phyloP scores from a whole-genome alignment of 2,888 invertebrate genomes.

The Lycaena phlaeas region DNA sequence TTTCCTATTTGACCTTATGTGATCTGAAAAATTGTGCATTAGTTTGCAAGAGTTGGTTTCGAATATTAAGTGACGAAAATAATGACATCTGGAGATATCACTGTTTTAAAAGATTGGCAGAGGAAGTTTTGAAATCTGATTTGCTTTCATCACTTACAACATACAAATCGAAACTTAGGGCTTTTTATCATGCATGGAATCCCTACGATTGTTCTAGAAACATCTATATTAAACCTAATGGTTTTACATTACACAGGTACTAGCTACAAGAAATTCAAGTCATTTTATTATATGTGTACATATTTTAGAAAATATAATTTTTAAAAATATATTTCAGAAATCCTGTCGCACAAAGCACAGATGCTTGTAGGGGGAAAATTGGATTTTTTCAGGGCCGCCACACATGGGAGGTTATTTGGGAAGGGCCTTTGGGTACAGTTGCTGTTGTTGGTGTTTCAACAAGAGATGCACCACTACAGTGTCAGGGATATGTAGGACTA shows the following conservation, averaged over 20 bases:
- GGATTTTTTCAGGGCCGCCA: conserved; percentile 94
- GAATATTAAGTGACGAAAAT: conserved; percentile 91
- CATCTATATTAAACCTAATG: conserved; percentile 96
- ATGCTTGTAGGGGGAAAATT: conserved; percentile 92
- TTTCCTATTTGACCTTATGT: conserved; percentile 89
- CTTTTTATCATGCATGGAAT: conserved; percentile 97
- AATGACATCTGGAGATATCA: conserved; percentile 96
- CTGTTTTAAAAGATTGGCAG: conserved; percentile 88
- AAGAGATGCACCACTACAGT: conserved; percentile 93
- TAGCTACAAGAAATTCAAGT: no score
- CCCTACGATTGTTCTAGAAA: conserved; percentile 97
- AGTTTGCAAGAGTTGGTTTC: conserved; percentile 95
- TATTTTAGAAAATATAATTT: conserved; percentile 6
- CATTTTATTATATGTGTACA: no score
- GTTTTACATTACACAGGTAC: conserved; percentile 94
- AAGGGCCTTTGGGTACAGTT: conserved; percentile 97
- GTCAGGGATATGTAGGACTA: conserved; percentile 95
- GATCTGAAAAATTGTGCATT: conserved; percentile 92
- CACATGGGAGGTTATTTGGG: conserved; percentile 99
- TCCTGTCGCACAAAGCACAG: conserved; percentile 98
- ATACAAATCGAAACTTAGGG: conserved; percentile 93
- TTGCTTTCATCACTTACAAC: conserved; percentile 89
- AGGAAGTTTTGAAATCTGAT: conserved; percentile 90
- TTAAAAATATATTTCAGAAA: conserved; percentile 73
- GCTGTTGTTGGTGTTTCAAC: conserved; percentile 97